Base-by-base conservation (phyloP, 2,888 invertebrate species). In the Chloroclystis v-ata region DNA sequence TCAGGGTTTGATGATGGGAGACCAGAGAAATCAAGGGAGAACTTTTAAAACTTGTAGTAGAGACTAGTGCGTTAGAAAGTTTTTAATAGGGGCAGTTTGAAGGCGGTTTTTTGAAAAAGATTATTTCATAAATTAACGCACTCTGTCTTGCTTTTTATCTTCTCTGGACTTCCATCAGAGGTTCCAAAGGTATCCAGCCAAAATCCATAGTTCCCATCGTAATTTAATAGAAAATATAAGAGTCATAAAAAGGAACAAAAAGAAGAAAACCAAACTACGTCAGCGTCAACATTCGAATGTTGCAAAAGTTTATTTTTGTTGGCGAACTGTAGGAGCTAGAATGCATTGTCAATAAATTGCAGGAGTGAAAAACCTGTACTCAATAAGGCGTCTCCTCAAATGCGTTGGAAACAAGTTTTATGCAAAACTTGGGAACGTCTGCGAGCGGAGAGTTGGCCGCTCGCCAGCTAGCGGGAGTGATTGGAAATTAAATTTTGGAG, bases 401-500 rank as follows among this genome's bases (percentile, higher is more conserved):
- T 72, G 72, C 69, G 65, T 75, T 70, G 53, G 65, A 63, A 69
- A 67, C 65, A 69, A 72, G 63, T 71, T 82, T 72, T 67, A 75
- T 76, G 74, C 67, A 74, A 70, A 78, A 71, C 67, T 74, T 69
- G 62, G 60, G 60, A 77, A 69, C 77, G 78, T 78, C 77, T 81
- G 79, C 71, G 59, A 61, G 60, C 57, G n/a, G 57, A 49, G 42
- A 47, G 49, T 74, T 82, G 80, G 82, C 76, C 46, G 38, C 45
- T 47, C 56, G 73, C 80, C 80, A 80, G 76, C 50, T 52, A 57
- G 61, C 57, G 60, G 47, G 45, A 54, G 51, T 51, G 54, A 54
- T 57, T 52, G 55, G 42, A 55, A 51, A 48, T 50, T 43, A 37
- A 50, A 47, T 37, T 53, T 52, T 50, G 28, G n/a, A 33, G n/a